phyloP scores from a whole-genome alignment of 2,113 vertebrate species.

The Hemiprocne comata region DNA sequence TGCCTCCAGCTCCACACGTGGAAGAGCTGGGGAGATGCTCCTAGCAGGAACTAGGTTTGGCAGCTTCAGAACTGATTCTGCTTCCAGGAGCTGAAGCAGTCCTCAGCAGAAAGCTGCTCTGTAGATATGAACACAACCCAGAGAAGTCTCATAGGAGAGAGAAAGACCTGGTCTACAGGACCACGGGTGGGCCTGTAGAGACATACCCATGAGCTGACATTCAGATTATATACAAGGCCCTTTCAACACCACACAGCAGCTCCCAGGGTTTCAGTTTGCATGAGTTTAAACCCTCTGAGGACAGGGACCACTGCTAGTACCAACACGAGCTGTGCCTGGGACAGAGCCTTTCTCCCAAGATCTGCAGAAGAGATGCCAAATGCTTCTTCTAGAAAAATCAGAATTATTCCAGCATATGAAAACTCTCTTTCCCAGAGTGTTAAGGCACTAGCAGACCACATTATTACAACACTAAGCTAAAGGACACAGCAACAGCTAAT shows the following conservation, averaged over 20 bases:
- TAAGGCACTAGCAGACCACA: not conserved
- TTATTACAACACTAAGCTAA: not conserved
- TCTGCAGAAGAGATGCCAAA: not conserved
- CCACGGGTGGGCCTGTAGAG: too few relatives aligned
- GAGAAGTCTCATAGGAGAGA: not conserved
- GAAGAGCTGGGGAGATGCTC: not conserved
- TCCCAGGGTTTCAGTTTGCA: not conserved
- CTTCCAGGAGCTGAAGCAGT: not conserved
- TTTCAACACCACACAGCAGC: not conserved
- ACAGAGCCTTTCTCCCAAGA: not conserved
- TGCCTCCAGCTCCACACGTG: not conserved
- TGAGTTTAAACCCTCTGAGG: not conserved
- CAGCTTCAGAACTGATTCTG: not conserved
- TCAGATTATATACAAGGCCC: not conserved
- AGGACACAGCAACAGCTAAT: conserved; percentile 27
- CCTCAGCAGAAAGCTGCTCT: not conserved
- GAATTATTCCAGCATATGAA: not conserved
- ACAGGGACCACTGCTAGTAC: not conserved
- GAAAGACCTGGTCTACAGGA: not conserved
- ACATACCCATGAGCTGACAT: not conserved
- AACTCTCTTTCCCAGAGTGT: not conserved
- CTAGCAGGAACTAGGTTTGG: not conserved
- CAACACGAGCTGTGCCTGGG: not conserved
- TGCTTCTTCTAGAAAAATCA: not conserved
- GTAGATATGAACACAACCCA: fast-evolving